Evolutionary conservation across 2,797 vertebrate species (phyloP).

Genomic region (Taenioides sp.): DNA sequence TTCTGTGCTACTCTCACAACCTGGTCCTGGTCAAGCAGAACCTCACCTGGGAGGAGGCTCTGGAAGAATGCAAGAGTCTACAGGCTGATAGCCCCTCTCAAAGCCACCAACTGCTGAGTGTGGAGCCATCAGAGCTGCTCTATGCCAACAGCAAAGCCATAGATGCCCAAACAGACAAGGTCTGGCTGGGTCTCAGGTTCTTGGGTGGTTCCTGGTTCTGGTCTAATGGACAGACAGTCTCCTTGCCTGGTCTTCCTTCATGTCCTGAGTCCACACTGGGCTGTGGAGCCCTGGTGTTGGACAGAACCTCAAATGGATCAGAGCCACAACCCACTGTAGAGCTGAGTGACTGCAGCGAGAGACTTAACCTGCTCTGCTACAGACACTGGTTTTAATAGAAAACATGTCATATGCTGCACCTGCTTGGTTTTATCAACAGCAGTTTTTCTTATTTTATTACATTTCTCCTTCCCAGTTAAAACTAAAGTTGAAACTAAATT

Average conservation of each 20-base stretch:
- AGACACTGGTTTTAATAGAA: background rate
- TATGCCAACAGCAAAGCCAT: background rate
- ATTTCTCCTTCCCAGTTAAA: background rate
- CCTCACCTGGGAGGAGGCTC: slow-evolving; percentile 6
- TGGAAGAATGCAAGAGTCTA: background rate
- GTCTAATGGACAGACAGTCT: background rate
- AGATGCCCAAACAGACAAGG: background rate
- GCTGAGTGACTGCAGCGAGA: slow-evolving; percentile 2
- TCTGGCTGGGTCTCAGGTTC: slow-evolving; percentile 4
- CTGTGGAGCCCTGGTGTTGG: slow-evolving; percentile 7
- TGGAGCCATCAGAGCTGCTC: background rate
- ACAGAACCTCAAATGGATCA: slow-evolving; percentile 2
- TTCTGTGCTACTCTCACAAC: slow-evolving; percentile 9
- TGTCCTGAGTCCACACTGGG: slow-evolving; percentile 3
- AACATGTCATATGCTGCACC: background rate
- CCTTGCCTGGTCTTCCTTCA: slow-evolving; percentile 6
- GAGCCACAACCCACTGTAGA: background rate
- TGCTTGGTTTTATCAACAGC: no score
- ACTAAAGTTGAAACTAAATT: background rate
- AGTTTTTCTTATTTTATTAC: no score
- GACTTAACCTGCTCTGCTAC: slow-evolving; percentile 9
- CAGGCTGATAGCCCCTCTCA: background rate
- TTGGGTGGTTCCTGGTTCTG: slow-evolving; percentile 8
- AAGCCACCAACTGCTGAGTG: background rate
- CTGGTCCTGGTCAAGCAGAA: slow-evolving; percentile 1